phyloP scores from a whole-genome alignment of 2,888 invertebrate genomes.

The Apamea epomidion region DNA sequence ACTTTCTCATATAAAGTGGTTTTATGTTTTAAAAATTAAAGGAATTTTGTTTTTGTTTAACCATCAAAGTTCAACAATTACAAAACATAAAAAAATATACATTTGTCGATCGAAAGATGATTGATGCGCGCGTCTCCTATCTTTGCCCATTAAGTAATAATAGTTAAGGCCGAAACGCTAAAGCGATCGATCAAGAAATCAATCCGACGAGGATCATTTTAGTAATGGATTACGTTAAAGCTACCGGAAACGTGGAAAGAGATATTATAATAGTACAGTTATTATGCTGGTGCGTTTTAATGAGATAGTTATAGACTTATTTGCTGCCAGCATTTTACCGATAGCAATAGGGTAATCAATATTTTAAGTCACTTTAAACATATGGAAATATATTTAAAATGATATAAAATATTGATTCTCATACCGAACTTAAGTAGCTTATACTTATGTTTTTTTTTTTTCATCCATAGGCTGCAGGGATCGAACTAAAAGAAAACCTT shows the following conservation, averaged over 20 bases:
- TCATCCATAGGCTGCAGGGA: slow-evolving; percentile 93
- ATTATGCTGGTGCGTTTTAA: slow-evolving; percentile 35
- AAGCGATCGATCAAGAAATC: slow-evolving; percentile 89
- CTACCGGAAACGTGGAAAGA: slow-evolving; percentile 83
- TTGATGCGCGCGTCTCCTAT: slow-evolving; percentile 85
- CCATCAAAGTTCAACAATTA: slow-evolving; percentile 77
- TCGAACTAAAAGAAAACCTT: slow-evolving; percentile 97
- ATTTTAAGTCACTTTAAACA: not conserved
- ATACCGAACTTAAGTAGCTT: not conserved
- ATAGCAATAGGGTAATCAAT: slow-evolving; percentile 29
- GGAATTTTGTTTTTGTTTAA: slow-evolving; percentile 16
- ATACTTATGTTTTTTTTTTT: slow-evolving; percentile 21
- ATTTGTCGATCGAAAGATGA: slow-evolving; percentile 86
- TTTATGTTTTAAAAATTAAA: slow-evolving; percentile 46
- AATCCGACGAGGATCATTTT: slow-evolving; percentile 84
- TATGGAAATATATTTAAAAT: not conserved
- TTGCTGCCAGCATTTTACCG: slow-evolving; percentile 63
- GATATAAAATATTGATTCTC: not conserved
- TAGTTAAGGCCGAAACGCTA: slow-evolving; percentile 84
- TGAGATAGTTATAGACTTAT: slow-evolving; percentile 48
- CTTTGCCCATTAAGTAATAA: slow-evolving; percentile 89
- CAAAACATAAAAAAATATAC: slow-evolving; percentile 80
- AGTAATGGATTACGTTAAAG: slow-evolving; percentile 86
- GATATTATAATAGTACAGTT: slow-evolving; percentile 63
- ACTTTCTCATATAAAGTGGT: slow-evolving; percentile 30